Evolutionary conservation across 2,888 invertebrate genomes (phyloP).

Genomic region (Pandemis cinnamomeana): DNA sequence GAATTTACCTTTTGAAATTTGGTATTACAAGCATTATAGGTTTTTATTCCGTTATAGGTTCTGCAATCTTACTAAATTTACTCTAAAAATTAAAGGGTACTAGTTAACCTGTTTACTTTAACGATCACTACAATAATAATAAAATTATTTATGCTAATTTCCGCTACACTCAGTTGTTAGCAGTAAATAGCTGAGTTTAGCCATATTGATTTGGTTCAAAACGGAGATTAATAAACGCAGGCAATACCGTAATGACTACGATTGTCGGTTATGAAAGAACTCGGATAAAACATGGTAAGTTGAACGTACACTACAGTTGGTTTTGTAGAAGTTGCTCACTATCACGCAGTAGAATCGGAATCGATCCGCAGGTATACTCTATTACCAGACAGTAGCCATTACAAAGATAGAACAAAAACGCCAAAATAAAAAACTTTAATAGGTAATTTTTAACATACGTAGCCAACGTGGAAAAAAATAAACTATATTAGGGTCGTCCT

Average conservation of each 20-base stretch:
- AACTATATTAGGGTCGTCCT: too few species aligned
- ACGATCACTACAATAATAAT: background rate
- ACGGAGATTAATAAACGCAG: background rate
- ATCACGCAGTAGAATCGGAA: background rate
- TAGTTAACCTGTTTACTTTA: background rate
- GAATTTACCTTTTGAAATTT: too few species aligned
- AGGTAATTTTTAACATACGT: too few species aligned
- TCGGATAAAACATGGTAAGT: conserved; percentile 20
- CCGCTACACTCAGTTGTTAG: background rate
- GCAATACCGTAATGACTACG: conserved; percentile 17
- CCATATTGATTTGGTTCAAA: background rate
- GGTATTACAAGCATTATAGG: too few species aligned
- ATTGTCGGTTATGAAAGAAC: conserved; percentile 29
- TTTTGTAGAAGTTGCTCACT: background rate
- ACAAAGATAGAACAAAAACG: too few species aligned
- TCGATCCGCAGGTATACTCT: too few species aligned
- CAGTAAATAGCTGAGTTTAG: background rate
- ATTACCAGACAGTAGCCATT: too few species aligned
- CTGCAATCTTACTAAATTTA: too few species aligned
- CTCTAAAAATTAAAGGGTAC: too few species aligned
- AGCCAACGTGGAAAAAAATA: too few species aligned
- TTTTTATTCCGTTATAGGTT: too few species aligned
- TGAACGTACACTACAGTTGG: background rate
- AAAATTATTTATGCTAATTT: background rate
- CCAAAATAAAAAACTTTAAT: too few species aligned